phyloP scores from a whole-genome alignment of 1,140 invertebrate species.

The Cryptotermes secundus region DNA sequence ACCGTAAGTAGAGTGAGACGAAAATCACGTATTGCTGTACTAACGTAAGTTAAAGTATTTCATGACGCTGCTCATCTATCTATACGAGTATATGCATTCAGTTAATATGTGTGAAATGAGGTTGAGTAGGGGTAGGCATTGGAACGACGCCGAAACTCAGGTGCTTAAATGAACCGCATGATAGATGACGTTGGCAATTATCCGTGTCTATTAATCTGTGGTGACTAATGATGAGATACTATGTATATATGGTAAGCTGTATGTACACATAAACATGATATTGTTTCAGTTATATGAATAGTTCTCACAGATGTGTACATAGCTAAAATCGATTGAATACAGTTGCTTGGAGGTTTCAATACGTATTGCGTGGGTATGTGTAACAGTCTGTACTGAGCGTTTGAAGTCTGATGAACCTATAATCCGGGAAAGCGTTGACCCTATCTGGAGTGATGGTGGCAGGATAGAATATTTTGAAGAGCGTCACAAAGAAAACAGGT shows the following conservation, averaged over 20 bases:
- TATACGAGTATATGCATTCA: not conserved
- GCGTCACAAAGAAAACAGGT: too few species aligned
- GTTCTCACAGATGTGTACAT: not conserved
- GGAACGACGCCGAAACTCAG: too few species aligned
- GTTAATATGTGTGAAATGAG: not conserved
- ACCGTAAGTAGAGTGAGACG: not conserved
- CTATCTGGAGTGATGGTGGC: too few species aligned
- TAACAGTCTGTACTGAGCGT: not conserved
- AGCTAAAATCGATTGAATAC: not conserved
- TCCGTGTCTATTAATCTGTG: not conserved
- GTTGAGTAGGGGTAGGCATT: not conserved
- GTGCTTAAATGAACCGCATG: not conserved
- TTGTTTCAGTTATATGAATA: not conserved
- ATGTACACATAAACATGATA: not conserved
- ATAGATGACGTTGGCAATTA: not conserved
- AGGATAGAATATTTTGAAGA: too few species aligned
- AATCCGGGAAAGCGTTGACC: too few species aligned
- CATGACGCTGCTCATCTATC: too few species aligned
- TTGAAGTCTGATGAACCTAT: not conserved
- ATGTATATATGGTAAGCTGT: not conserved
- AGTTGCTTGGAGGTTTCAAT: not conserved
- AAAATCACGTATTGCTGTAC: not conserved
- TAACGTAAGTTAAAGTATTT: not conserved
- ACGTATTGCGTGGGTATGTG: not conserved
- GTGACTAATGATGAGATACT: conserved; percentile 15